A percentile compares a stretch with the other conserved stretches of the same genome.
These are phyloP conservation scores for Umimayanthus kanabou DNA, from an alignment of 92 coral and sea anemone genomes.

Conservation along the genomic window DNA sequence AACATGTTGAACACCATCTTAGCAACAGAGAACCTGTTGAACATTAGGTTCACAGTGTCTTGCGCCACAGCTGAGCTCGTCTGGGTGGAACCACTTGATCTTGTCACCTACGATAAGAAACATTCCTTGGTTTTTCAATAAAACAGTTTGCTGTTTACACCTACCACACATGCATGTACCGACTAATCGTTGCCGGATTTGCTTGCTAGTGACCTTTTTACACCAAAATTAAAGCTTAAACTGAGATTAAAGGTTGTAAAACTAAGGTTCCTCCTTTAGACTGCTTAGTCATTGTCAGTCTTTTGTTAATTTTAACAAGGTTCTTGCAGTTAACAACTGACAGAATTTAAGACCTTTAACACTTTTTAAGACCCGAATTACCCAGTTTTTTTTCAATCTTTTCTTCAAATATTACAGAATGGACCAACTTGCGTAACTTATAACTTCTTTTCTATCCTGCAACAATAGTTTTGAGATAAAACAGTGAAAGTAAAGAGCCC, in stretches of 20 bases:
- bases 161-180: background rate
- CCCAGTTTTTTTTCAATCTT: no score
- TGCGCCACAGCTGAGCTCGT: background rate
- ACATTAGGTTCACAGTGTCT: constrained; percentile 3
- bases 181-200: background rate
- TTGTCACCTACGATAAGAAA: background rate
- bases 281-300: background rate
- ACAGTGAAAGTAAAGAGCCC: no score
- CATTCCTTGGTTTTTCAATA: background rate
- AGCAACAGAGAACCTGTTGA: constrained; percentile 13
- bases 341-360: no score
- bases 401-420: no score
- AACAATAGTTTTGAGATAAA: no score
- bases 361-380: no score
- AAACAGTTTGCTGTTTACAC: background rate
- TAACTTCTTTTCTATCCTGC: no score
- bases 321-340: no score
- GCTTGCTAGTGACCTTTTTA: background rate
- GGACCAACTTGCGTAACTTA: no score
- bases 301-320: no score
- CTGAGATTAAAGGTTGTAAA: no score
- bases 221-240: no score
- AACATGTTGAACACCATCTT: constrained; percentile 5
- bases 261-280: background rate
- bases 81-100: background rate